A percentile compares a stretch with the other conserved stretches of the same genome.
Evolutionary conservation across 2,797 vertebrate genomes (phyloP).

Genomic region (Megalops cyprinoides): DNA sequence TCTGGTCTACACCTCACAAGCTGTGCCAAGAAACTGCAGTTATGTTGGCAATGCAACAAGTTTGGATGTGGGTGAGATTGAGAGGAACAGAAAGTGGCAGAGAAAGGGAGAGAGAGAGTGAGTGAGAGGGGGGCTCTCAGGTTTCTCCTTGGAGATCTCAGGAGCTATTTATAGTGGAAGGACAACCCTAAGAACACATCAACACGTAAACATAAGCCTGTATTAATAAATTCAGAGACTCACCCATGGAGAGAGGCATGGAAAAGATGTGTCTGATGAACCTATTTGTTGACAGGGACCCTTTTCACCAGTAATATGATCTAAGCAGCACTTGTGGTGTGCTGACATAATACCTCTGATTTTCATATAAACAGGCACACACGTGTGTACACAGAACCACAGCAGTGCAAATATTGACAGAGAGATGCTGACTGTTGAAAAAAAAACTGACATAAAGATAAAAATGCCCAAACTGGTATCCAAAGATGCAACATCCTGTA

Average conservation of each 20-base stretch:
- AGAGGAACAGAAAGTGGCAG: conserved; percentile 28
- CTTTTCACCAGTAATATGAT: not conserved
- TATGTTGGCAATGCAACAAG: conserved; percentile 34
- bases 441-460: not conserved
- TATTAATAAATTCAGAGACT: conserved; percentile 72
- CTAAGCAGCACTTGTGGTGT: not conserved
- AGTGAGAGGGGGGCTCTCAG: conserved; percentile 41
- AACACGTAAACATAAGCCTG: conserved; percentile 63
- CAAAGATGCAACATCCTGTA: not conserved
- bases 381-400: not conserved
- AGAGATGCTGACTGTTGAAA: not conserved
- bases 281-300: conserved; percentile 60
- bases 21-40: conserved; percentile 33
- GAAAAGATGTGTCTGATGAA: conserved; percentile 51
- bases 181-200: conserved; percentile 64
- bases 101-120: conserved; percentile 46
- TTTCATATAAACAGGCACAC: not conserved
- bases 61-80: conserved; percentile 16
- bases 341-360: not conserved
- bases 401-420: not conserved
- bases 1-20: conserved; percentile 19
- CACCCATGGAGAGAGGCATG: conserved; percentile 54
- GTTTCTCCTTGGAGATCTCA: conserved; percentile 67
- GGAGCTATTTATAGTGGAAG: conserved; percentile 66
- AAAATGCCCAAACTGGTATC: not conserved